phyloP scores from a whole-genome alignment of 2,797 vertebrate genomes.

The Choloepus didactylus region DNA sequence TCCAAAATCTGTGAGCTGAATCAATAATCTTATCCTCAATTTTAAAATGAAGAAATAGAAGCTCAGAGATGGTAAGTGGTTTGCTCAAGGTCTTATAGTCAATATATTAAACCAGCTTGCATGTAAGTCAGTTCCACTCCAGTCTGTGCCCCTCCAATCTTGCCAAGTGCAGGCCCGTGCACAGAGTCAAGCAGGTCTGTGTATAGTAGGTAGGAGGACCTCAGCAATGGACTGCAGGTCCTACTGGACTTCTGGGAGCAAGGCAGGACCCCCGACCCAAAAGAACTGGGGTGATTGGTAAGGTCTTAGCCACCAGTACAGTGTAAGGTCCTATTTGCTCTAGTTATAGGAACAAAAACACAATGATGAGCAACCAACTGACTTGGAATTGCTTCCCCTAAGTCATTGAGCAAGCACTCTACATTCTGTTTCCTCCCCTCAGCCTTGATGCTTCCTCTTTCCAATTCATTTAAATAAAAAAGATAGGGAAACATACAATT shows the following conservation, averaged over 20 bases:
- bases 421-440: neutral
- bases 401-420: neutral
- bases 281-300: neutral
- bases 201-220: neutral
- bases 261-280: neutral
- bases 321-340: neutral
- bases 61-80: neutral
- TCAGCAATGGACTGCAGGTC: neutral
- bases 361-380: neutral
- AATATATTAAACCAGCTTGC: neutral
- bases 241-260: neutral
- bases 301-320: neutral
- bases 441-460: neutral
- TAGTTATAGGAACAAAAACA: neutral
- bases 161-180: neutral
- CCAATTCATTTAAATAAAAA: conserved; percentile 3
- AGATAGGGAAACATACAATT: neutral
- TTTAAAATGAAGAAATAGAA: conserved; percentile 36
- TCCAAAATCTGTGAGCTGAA: conserved; percentile 18
- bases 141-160: neutral
- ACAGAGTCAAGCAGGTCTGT: neutral
- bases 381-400: neutral
- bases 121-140: neutral
- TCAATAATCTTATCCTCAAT: conserved; percentile 7
- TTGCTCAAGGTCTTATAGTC: neutral